Percentiles rank a stretch among this genome's conserved stretches.
Evolutionary conservation across 2,113 vertebrate species (phyloP).

Genomic region (Neogale vison): DNA sequence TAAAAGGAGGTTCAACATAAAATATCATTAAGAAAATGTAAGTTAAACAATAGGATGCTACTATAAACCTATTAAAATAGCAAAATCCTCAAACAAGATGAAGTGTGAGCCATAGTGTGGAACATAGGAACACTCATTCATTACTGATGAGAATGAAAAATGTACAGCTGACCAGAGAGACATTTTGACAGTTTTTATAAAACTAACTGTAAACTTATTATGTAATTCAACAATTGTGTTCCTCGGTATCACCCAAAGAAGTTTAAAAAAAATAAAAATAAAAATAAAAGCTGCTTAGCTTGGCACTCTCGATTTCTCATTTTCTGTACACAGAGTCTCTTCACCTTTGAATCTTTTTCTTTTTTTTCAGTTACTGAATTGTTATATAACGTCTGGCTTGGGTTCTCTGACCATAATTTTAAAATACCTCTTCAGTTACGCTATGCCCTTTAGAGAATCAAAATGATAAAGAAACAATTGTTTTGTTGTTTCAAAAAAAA

Average conservation of each 20-base stretch:
- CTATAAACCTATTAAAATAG: neutral
- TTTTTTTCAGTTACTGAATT: neutral
- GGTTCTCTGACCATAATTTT: neutral
- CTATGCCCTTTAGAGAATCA: neutral
- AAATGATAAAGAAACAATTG: neutral
- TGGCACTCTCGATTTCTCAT: neutral
- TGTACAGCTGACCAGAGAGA: neutral
- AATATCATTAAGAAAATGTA: neutral
- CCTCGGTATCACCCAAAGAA: neutral
- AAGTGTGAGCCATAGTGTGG: neutral
- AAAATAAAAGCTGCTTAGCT: neutral
- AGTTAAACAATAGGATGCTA: neutral
- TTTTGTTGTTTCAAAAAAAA: neutral
- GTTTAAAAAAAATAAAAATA: too few relatives aligned
- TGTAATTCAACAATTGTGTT: neutral
- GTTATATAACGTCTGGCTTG: neutral
- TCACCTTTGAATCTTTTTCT: neutral
- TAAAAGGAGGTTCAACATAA: neutral
- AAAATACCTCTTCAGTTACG: neutral
- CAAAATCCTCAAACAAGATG: neutral
- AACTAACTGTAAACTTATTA: neutral
- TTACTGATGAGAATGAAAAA: neutral
- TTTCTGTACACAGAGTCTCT: neutral
- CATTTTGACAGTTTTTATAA: neutral
- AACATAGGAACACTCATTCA: neutral